phyloP scores from a whole-genome alignment of 2,797 vertebrate genomes.

The Amphiprion clarkii region DNA sequence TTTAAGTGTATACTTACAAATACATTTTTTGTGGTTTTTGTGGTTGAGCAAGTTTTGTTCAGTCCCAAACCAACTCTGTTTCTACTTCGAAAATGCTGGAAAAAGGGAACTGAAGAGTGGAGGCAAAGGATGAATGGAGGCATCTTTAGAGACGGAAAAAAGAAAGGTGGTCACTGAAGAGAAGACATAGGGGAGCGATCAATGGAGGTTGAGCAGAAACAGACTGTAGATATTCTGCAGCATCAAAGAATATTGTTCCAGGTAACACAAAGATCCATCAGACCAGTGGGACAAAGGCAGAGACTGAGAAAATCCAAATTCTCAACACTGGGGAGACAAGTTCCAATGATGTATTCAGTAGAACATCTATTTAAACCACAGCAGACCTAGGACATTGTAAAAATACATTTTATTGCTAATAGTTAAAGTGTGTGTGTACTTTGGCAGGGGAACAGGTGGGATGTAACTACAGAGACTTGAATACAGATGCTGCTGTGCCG shows the following conservation, averaged over 20 bases:
- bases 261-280: conserved; percentile 44
- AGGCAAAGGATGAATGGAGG: conserved; percentile 19
- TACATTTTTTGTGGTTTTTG: not conserved
- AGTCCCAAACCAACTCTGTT: conserved; percentile 13
- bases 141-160: conserved; percentile 25
- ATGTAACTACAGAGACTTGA: conserved; percentile 47
- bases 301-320: conserved; percentile 33
- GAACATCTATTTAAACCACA: conserved; percentile 51
- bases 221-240: conserved; percentile 49
- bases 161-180: conserved; percentile 1
- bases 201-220: conserved; percentile 46
- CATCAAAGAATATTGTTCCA: conserved; percentile 65
- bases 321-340: conserved; percentile 27
- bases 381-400: conserved; percentile 16
- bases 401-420: conserved; percentile 37
- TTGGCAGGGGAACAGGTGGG: conserved; percentile 47
- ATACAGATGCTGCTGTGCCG: conserved; percentile 57
- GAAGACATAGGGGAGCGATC: conserved; percentile 21
- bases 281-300: conserved; percentile 47
- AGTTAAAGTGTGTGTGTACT: conserved; percentile 22
- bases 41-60: conserved; percentile 24
- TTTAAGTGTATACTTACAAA: no score
- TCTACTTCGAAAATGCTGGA: not conserved
- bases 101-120: conserved; percentile 3
- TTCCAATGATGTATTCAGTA: conserved; percentile 50